Conservation (phyloP, 2,113 vertebrate species). For the Actenoides lindsayi region DNA sequence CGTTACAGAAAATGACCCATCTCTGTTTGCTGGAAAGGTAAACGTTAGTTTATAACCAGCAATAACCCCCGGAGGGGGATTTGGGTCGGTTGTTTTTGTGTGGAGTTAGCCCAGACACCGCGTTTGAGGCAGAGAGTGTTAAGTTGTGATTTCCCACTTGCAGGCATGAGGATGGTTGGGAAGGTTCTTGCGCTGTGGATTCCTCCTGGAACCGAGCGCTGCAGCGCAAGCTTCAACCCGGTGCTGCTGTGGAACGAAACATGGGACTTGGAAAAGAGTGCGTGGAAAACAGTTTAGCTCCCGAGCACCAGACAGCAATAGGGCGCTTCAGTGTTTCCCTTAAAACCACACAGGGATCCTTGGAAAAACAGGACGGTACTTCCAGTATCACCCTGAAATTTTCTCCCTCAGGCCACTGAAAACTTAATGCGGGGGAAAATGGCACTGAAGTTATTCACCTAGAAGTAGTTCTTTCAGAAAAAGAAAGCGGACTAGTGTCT, state of each 20-base stretch:
- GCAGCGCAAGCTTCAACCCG: fast-evolving
- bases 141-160: neutral
- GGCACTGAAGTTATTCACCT: neutral
- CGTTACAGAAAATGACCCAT: neutral
- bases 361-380: neutral
- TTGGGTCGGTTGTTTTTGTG: neutral
- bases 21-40: neutral
- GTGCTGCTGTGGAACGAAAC: neutral
- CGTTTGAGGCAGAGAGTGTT: neutral
- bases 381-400: neutral
- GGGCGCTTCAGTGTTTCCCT: neutral
- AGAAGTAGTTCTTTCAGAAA: neutral
- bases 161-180: neutral
- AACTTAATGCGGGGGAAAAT: neutral
- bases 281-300: neutral
- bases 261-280: neutral
- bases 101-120: fast-evolving
- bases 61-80: fast-evolving
- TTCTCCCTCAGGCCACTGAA: neutral
- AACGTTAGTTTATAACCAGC: neutral
- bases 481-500: neutral
- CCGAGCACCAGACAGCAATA: fast-evolving
- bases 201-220: neutral
- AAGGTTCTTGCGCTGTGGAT: neutral
- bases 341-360: neutral